Evolutionary conservation across 2,113 vertebrate genomes (phyloP).

Genomic region (Tiliqua scincoides): DNA sequence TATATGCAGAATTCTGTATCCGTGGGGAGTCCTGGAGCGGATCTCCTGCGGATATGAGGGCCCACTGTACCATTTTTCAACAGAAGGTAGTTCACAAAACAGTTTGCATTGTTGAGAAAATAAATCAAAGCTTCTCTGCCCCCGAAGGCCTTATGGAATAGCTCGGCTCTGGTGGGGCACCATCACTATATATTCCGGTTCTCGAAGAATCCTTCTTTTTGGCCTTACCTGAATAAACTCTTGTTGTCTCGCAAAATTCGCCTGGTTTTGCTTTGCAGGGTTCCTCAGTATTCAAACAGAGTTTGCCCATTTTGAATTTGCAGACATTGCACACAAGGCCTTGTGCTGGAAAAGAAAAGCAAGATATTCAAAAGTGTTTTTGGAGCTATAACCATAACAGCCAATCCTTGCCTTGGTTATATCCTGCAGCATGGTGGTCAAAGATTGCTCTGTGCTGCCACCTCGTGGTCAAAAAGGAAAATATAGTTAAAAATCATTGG

Average conservation of each 20-base stretch:
- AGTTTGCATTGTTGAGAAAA: too few relatives aligned
- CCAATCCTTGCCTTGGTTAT: too few relatives aligned
- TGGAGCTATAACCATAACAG: too few relatives aligned
- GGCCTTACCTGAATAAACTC: conserved; percentile 1
- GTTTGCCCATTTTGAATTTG: neutral
- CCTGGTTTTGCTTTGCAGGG: neutral
- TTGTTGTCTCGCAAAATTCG: conserved; percentile 11
- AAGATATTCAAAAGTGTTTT: neutral
- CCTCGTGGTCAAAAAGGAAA: neutral
- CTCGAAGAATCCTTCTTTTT: neutral
- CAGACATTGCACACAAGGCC: conserved; percentile 20
- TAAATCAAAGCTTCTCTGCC: too few relatives aligned
- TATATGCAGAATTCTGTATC: too few relatives aligned
- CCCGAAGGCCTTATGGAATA: too few relatives aligned
- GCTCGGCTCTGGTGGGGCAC: too few relatives aligned
- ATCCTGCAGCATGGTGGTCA: neutral
- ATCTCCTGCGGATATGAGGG: too few relatives aligned
- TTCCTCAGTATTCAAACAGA: neutral
- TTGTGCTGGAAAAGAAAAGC: conserved; percentile 6
- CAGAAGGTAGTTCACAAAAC: too few relatives aligned
- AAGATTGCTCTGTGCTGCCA: neutral
- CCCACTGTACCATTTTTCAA: too few relatives aligned
- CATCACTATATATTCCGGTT: neutral
- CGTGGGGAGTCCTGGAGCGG: too few relatives aligned
- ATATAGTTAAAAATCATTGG: too few relatives aligned